A percentile compares a stretch with the other conserved stretches of the same genome.
Conservation (phyloP, 2,888 invertebrate species). For the Hybos culiciformis region DNA sequence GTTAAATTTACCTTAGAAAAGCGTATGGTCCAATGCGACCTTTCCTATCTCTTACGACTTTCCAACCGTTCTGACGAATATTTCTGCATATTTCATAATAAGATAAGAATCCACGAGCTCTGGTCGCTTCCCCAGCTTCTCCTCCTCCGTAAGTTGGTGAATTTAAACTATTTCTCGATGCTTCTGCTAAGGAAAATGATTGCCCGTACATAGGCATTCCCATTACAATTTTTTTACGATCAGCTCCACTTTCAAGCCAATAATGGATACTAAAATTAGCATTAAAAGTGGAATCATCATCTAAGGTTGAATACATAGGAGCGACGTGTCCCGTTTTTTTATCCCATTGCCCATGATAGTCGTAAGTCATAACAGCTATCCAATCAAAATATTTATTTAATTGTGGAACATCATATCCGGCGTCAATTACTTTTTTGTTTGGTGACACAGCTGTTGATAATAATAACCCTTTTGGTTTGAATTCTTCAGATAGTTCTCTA, state of each 20-base stretch:
- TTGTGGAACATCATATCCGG: slow-evolving; percentile 67
- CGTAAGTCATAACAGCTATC: slow-evolving; percentile 86
- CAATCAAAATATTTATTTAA: slow-evolving; percentile 70
- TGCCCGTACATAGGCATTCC: slow-evolving; percentile 86
- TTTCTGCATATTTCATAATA: slow-evolving; percentile 85
- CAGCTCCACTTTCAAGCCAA: slow-evolving; percentile 72
- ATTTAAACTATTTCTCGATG: slow-evolving; percentile 50
- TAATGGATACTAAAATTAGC: slow-evolving; percentile 77
- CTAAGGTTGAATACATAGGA: slow-evolving; percentile 67
- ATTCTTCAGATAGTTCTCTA: slow-evolving; percentile 55
- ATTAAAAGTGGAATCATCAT: slow-evolving; percentile 62
- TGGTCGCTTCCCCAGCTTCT: slow-evolving; percentile 75
- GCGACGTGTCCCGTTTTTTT: slow-evolving; percentile 81
- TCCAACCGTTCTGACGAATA: slow-evolving; percentile 61
- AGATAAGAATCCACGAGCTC: slow-evolving; percentile 74
- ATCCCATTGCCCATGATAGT: slow-evolving; percentile 87
- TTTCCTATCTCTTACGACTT: slow-evolving; percentile 59
- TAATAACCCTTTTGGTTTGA: slow-evolving; percentile 55
- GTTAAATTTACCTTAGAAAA: too few relatives aligned
- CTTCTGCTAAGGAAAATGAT: slow-evolving; percentile 66
- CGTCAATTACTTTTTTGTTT: slow-evolving; percentile 67
- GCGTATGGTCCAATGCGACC: slow-evolving; percentile 83
- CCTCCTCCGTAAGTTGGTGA: slow-evolving; percentile 73
- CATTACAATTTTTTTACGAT: slow-evolving; percentile 63
- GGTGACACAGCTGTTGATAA: slow-evolving; percentile 78